phyloP scores from a whole-genome alignment of 2,113 vertebrate genomes.

The Salvator merianae region DNA sequence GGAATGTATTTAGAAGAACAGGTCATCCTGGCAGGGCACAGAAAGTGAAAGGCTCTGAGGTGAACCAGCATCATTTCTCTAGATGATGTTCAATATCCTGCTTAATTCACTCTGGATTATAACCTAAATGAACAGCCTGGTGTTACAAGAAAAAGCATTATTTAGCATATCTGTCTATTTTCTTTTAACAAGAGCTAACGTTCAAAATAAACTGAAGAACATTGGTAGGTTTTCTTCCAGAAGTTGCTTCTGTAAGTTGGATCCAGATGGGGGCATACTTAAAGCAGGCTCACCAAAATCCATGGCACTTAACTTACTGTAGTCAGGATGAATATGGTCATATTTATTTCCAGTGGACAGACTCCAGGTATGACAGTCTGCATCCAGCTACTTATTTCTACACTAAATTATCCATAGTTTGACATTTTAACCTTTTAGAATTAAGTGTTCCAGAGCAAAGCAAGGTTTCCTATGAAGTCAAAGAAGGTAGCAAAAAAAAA shows the following conservation, averaged over 20 bases:
- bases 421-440: not conserved
- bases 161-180: slow-evolving; percentile 4
- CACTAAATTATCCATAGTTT: slow-evolving; percentile 11
- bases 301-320: not conserved
- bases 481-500: not conserved
- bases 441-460: not conserved
- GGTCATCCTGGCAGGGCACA: not conserved
- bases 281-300: not conserved
- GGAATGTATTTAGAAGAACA: not conserved
- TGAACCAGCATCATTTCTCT: not conserved
- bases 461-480: not conserved
- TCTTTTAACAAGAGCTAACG: not conserved
- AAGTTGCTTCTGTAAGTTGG: not conserved
- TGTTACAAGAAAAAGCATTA: not conserved
- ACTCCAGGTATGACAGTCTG: not conserved
- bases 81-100: not conserved
- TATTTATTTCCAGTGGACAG: not conserved
- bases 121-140: not conserved
- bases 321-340: not conserved
- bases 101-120: not conserved
- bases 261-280: not conserved
- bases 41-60: too few relatives aligned
- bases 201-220: not conserved
- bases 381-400: not conserved
- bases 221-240: not conserved